These are phyloP conservation scores for Dynastes tityus DNA, from an alignment of 2,888 invertebrate species.

Conservation along the genomic window DNA sequence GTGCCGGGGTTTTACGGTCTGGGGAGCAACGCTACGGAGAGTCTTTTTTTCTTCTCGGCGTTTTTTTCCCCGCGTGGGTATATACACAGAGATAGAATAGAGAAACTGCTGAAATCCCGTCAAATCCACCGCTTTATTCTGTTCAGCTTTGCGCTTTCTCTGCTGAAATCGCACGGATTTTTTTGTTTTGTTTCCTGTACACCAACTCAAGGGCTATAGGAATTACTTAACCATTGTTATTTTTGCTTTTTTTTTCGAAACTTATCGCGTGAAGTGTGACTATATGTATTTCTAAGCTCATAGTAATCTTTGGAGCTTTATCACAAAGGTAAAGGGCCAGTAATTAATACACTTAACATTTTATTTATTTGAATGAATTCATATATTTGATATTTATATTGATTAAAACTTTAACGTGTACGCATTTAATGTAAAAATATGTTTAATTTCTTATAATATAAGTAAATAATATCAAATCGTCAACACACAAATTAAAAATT, in stretches of 20 bases:
- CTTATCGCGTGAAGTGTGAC: no score
- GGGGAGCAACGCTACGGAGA: conserved; percentile 50
- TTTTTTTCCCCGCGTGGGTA: conserved; percentile 21
- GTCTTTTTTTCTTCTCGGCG: conserved; percentile 52
- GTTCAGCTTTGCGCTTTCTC: conserved; percentile 45
- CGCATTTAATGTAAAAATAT: no score
- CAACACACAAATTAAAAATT: no score
- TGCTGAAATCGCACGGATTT: conserved; percentile 44
- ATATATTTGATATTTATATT: no score
- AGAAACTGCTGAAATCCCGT: conserved; percentile 46
- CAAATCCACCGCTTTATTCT: conserved; percentile 49
- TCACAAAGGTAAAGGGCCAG: no score
- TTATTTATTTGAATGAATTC: no score
- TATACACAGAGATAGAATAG: conserved; percentile 26
- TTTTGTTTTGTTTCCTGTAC: conserved; percentile 19
- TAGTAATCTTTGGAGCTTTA: no score
- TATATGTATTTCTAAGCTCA: no score
- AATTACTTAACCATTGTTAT: conserved; percentile 27
- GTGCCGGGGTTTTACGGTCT: conserved; percentile 60
- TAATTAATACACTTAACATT: no score
- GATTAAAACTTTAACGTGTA: no score
- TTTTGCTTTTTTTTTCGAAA: conserved; percentile 8
- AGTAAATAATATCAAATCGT: no score
- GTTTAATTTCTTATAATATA: no score
- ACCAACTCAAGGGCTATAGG: conserved; percentile 8